Base-by-base conservation (phyloP, 1,140 invertebrate genomes). In the Drosophila seguyi region DNA sequence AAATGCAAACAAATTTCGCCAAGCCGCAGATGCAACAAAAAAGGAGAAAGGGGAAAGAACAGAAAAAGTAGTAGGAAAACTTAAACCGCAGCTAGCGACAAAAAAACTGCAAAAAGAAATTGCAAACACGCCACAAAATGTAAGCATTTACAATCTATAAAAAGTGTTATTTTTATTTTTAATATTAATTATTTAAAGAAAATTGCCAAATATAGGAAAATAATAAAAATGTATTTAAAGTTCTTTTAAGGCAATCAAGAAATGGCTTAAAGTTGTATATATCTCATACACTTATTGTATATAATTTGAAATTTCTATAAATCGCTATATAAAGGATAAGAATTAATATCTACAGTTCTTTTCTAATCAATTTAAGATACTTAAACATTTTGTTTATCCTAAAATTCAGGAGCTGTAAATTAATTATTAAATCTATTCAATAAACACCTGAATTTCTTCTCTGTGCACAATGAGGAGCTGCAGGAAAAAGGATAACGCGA, bases 1-100 rank as follows among this genome's bases (percentile, higher is more conserved):
- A 87, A 87, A 87, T 90, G 85, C 85, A 87, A 87, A 87, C 84
- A 87, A 87, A 87, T 87, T 87, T 87, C 75, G 65, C 68, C 79
- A 86, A 88, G 80, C 84, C 85, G 80, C 84, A 87, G 80, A 76
- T 72, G 74, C 48, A 61, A 55, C 27, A 58, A 34, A 48, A 56
- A 45, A 18, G 39, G 25, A 34, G 0, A 10, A 10, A 6, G 20
- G 1, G 10, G 10, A 31, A 52, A 41, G 56, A 27, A 50, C 27
- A 29, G 41, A 20, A 62, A 48, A 75, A 27, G 39, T 48, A 29
- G 76, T 52, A 36, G 27, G 66, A 78, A 86, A 87, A 87, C 83
- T 87, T 88, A 73, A 86, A 84, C 80, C 84, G 76, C 84, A 83
- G 58, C 47, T 34, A 62, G 84, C 53, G 68, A 88, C 75, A n/a